Evolutionary conservation across 2,888 invertebrate genomes (phyloP), one percentile per base, ranked within the genome.

Genomic region (Strigamia transsilvanica): DNA sequence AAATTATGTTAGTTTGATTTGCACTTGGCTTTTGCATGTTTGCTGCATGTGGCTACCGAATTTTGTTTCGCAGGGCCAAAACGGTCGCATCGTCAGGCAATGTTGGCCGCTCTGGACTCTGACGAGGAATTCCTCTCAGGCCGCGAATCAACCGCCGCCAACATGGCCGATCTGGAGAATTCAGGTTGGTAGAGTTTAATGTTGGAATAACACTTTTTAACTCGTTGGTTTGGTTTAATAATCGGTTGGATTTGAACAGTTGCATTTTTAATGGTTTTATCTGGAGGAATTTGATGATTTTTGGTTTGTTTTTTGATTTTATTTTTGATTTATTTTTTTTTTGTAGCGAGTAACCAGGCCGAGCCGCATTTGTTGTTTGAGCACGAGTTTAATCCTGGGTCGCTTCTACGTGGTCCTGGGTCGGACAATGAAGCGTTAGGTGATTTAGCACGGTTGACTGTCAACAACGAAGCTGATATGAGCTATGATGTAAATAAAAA

Each of bases 381-480:
- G 41, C 42, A 38, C 34, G 32, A 79, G 46, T 18, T 56, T 41
- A 46, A 51, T 56, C 18, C 41, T 80, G 15, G 23, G 10, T 61
- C 42, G 34, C 10, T 78, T 46, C n/a, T 82, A 38, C 27, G 82
- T 78, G 73, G 83, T 51, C 66, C 81, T 46, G 23, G 83, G 38
- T 77, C 73, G 85, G 88, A 90, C 85, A 92, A 93, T 87, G 90
- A 89, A 85, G 91, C 91, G 83, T 91, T 98, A 84, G 98, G 98
- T 80, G 98, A 99, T 90, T 91, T 99, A 87, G 98, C 98, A 78
- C 97, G 97, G 89, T 92, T 99, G 85, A 98, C 98, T 82, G 97
- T 98, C 85, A 96, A 94, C 90, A 98, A 98, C 90, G 98, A 98
- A 90, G 95, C 97, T 21, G 98, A 98, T 88, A 93, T 94, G 82